Evolutionary conservation across 2,888 invertebrate genomes (phyloP), one percentile per base, ranked within the genome.

Genomic region (Tipula unca): DNA sequence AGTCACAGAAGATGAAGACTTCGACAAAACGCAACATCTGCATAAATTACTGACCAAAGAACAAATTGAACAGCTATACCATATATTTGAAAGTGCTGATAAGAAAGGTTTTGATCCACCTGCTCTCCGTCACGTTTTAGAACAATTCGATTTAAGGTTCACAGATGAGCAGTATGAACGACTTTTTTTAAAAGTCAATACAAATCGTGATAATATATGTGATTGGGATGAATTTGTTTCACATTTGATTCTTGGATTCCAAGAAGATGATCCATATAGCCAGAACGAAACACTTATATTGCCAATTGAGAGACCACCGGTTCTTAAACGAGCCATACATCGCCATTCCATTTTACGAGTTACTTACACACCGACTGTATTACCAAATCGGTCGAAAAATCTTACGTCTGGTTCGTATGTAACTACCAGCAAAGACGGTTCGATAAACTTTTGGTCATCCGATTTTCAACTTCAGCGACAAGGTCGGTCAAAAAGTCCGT

Each of bases 171-270:
- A 83, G 17, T 83, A n/a, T 3, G 83, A 83, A n/a, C 4, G 83
- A 32, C 17, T 83, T n/a, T 83, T 83, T 83, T 32, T 83, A 83
- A 83, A 83, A 83, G 29, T 94, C 87, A 93, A 94, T 88, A 92
- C 93, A 86, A 92, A 92, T 88, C 92, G 92, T 6, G 92, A 93
- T 87, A 93, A 92, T 82, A 90, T 91, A 90, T 92, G 91, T 87
- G 93, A 91, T 87, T 96, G 96, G 96, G 94, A 96, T 89, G 96
- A 96, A 90, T 93, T 96, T 88, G 93, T 96, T 35, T 95, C 95
- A 0, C 94, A 95, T 90, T 91, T 96, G 87, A 92, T 96, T 86
- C 91, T 95, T 86, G 95, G 95, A 84, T 95, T 94, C 91, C 93
- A 94, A 89, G 92, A 93, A 85, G 93, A 93, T 87, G 94, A 95